Conservation (phyloP, 2,888 invertebrate genomes). For the Nipponacmea schrenckii region DNA sequence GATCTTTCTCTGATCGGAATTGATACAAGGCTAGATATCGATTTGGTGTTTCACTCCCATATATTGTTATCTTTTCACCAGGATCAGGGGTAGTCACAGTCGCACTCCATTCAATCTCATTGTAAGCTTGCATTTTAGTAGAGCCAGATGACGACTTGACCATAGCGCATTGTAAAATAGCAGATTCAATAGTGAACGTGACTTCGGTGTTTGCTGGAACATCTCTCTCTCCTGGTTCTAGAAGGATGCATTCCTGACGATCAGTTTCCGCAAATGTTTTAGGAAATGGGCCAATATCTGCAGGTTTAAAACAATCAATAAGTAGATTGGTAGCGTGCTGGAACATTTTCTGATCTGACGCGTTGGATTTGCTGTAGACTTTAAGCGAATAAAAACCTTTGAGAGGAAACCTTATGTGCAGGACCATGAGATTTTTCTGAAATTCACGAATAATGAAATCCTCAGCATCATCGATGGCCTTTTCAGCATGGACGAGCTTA, state of each 20-base stretch:
- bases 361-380: not conserved
- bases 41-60: not conserved
- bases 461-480: not conserved
- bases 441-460: not conserved
- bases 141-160: not conserved
- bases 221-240: not conserved
- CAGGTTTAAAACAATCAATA: not conserved
- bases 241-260: not conserved
- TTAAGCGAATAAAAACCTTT: not conserved
- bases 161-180: conserved; percentile 2
- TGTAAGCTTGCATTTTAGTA: not conserved
- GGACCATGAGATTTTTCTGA: conserved; percentile 1
- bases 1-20: not conserved
- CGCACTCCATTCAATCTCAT: not conserved
- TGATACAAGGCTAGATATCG: not conserved
- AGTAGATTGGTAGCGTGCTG: not conserved
- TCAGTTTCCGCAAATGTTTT: not conserved
- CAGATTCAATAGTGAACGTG: not conserved
- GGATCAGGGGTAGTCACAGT: not conserved
- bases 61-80: not conserved
- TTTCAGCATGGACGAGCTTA: not conserved
- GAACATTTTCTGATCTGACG: not conserved
- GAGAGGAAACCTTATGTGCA: not conserved
- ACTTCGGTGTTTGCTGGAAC: not conserved
- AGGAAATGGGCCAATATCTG: not conserved